These are phyloP conservation scores for Falco peregrinus DNA, from an alignment of 2,797 vertebrate species.

Conservation along the genomic window DNA sequence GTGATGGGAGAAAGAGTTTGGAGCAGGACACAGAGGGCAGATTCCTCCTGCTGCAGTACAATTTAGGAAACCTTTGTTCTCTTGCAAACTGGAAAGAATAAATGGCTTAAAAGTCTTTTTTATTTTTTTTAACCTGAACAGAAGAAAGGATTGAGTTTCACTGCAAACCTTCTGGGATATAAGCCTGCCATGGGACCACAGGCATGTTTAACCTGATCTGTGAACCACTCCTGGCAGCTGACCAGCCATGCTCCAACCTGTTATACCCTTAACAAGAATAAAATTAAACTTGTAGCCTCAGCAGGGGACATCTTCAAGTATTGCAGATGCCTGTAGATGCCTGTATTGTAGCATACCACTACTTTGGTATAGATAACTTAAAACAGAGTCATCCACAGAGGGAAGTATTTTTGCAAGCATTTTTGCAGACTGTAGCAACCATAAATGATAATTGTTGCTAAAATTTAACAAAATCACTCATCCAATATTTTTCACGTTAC, in stretches of 20 bases:
- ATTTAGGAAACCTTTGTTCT: background rate
- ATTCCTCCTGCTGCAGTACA: background rate
- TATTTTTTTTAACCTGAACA: background rate
- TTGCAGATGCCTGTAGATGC: background rate
- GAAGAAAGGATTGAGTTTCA: background rate
- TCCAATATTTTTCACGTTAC: background rate
- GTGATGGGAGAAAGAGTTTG: background rate
- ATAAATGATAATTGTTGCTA: background rate
- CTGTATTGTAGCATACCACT: background rate
- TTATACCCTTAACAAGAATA: background rate
- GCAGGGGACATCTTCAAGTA: background rate
- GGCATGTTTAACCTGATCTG: background rate
- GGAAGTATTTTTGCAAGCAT: background rate
- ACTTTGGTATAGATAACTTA: background rate
- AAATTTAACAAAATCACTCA: background rate
- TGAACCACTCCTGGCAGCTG: background rate
- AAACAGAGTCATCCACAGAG: background rate
- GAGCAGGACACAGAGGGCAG: background rate
- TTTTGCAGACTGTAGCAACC: background rate
- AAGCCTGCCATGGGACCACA: background rate
- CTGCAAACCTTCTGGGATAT: background rate
- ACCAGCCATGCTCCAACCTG: background rate
- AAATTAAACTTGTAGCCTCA: background rate
- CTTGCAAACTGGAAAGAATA: background rate
- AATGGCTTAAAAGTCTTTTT: background rate